Base-by-base conservation (phyloP, 2,888 invertebrate species). In the Xanthorhoe designata region DNA sequence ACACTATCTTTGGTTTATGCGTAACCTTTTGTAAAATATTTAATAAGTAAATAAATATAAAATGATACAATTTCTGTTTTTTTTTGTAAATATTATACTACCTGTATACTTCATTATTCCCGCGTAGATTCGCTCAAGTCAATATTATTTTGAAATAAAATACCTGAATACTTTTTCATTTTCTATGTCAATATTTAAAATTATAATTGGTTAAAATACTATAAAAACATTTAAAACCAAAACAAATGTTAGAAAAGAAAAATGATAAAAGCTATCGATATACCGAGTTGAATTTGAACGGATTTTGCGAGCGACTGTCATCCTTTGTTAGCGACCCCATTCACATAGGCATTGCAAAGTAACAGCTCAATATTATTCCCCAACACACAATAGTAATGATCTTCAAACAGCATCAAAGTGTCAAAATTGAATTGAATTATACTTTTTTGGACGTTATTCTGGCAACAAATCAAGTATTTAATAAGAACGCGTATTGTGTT, bases 391-490 rank as follows among this genome's bases (percentile, higher is more conserved):
- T 79, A 77, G 78, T 80, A 78, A 83, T 82, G 84, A 79, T 82
- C 80, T 76, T 69, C 79, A 82, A 84, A 84, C 78, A 82, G 75
- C 72, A 81, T 79, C 78, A 81, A 79, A 76, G 73, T 75, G 77
- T 74, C 72, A 66, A 67, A 74, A 70, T 64, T 64, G 68, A 70
- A 72, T 72, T 66, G 57, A 65, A 72, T 75, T 72, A 73, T 75
- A 71, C 65, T 69, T 74, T 79, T 77, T 75, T 58, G 8, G 73
- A 59, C 66, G 71, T 75, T 82, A 82, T 82, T 81, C 77, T 73
- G 74, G 81, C 81, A 76, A 85, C 84, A 85, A 86, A 85, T 85
- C 85, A 86, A 84, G 74, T 73, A 77, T 74, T 81, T 80, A 77
- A 79, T 77, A 70, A 75, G 69, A 72, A 55, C 50, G 49, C 65